These are phyloP conservation scores for Sceloporus undulatus DNA, from an alignment of 2,113 vertebrate species.

Conservation along the genomic window DNA sequence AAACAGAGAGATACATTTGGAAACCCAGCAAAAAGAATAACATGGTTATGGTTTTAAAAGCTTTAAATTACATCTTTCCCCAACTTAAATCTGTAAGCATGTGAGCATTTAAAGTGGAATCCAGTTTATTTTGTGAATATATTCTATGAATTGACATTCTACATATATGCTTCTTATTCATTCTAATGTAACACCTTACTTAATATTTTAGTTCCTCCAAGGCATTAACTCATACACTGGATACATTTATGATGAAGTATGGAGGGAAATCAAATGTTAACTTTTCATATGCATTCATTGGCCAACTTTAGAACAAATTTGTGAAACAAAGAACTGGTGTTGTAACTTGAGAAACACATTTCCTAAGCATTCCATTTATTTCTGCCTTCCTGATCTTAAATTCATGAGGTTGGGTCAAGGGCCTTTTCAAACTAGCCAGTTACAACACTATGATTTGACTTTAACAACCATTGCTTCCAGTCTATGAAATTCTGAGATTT, in stretches of 20 bases:
- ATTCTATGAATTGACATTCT: background rate
- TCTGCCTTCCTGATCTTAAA: background rate
- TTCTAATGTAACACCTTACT: background rate
- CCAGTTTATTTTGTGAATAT: background rate
- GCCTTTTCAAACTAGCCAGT: too few relatives aligned
- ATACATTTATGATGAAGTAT: background rate
- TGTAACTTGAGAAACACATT: background rate
- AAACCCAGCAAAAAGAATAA: background rate
- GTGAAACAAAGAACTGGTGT: background rate
- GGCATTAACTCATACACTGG: background rate
- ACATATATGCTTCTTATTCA: background rate
- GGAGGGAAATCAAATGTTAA: background rate
- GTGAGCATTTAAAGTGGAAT: background rate
- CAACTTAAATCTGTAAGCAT: background rate
- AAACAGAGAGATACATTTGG: slow-evolving; percentile 4
- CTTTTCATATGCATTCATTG: background rate
- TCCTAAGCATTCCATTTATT: background rate
- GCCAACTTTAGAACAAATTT: background rate
- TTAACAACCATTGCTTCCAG: too few relatives aligned
- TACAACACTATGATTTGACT: too few relatives aligned
- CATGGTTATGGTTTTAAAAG: background rate
- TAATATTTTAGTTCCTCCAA: background rate
- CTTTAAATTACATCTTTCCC: slow-evolving; percentile 9
- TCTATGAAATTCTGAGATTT: too few relatives aligned
- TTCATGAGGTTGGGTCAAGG: too few relatives aligned